Percentiles rank a stretch among this genome's conserved stretches.
phyloP scores from a whole-genome alignment of 2,113 vertebrate genomes.

The Channa argus region DNA sequence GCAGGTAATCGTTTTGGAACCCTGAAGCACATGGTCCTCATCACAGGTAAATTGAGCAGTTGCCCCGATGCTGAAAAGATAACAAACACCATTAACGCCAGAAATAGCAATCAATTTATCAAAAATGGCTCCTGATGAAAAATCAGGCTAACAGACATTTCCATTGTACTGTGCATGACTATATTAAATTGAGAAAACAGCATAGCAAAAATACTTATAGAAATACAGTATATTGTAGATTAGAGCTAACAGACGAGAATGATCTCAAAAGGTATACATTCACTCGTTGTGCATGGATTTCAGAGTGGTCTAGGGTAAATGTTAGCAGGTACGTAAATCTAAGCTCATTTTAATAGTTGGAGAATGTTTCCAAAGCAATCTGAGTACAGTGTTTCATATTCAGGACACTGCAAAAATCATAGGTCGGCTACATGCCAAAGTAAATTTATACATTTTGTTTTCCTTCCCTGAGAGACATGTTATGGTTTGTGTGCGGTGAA shows the following conservation, averaged over 20 bases:
- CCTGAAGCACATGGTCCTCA: constrained; percentile 96
- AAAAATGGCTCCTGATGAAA: constrained; percentile 40
- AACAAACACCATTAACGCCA: constrained; percentile 56
- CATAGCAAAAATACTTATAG: too few species aligned
- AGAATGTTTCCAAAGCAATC: too few species aligned
- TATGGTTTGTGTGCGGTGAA: not conserved
- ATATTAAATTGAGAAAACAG: not conserved
- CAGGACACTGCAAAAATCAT: not conserved
- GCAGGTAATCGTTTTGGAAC: constrained; percentile 96
- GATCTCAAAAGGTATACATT: not conserved
- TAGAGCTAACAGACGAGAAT: not conserved
- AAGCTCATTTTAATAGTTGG: too few species aligned
- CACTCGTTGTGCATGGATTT: not conserved
- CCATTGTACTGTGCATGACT: constrained; percentile 8
- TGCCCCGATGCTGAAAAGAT: constrained; percentile 88
- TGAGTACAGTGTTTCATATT: too few species aligned
- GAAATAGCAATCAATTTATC: constrained; percentile 55
- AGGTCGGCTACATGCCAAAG: not conserved
- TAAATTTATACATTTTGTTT: not conserved
- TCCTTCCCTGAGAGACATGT: not conserved
- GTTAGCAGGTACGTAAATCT: too few species aligned
- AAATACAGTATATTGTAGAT: not conserved
- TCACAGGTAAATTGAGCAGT: constrained; percentile 94
- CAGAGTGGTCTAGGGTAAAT: too few species aligned
- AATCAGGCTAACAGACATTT: not conserved